phyloP scores from a whole-genome alignment of 2,888 invertebrate species.

The Megastigmus dorsalis region DNA sequence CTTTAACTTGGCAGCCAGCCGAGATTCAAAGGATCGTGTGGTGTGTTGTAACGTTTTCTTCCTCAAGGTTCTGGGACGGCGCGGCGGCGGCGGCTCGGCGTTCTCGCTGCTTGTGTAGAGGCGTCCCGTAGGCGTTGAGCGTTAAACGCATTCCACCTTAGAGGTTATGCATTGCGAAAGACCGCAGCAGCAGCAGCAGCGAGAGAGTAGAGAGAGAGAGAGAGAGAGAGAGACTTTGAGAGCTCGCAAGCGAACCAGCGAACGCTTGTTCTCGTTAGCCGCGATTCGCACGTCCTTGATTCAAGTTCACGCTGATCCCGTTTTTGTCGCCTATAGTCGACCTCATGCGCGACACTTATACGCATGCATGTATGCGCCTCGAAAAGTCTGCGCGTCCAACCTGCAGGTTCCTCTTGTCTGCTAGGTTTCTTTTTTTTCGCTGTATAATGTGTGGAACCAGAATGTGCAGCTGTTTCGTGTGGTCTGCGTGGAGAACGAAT shows the following conservation, averaged over 20 bases:
- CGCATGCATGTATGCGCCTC: no score
- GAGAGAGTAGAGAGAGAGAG: neutral
- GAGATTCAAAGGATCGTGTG: slow-evolving; percentile 72
- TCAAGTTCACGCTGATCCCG: slow-evolving; percentile 71
- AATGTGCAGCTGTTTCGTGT: no score
- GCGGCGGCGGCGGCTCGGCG: slow-evolving; percentile 24
- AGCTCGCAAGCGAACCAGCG: neutral
- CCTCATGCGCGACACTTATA: neutral
- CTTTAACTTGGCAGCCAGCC: slow-evolving; percentile 69
- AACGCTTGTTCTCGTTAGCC: slow-evolving; percentile 67
- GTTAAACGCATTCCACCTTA: slow-evolving; percentile 74
- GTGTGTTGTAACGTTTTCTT: slow-evolving; percentile 72
- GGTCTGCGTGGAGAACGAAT: no score
- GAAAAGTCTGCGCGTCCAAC: no score
- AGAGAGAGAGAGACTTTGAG: neutral
- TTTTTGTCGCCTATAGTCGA: slow-evolving; percentile 53
- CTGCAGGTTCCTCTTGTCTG: no score
- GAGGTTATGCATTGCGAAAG: slow-evolving; percentile 72
- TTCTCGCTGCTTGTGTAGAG: slow-evolving; percentile 62
- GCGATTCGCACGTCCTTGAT: slow-evolving; percentile 71
- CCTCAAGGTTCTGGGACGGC: slow-evolving; percentile 71
- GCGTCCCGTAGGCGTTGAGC: slow-evolving; percentile 74
- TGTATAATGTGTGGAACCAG: no score
- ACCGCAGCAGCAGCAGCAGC: slow-evolving; percentile 57
- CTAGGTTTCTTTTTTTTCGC: no score